A percentile compares a stretch with the other conserved stretches of the same genome.
phyloP scores from a whole-genome alignment of 2,888 invertebrate species.

The Parnassius apollo region DNA sequence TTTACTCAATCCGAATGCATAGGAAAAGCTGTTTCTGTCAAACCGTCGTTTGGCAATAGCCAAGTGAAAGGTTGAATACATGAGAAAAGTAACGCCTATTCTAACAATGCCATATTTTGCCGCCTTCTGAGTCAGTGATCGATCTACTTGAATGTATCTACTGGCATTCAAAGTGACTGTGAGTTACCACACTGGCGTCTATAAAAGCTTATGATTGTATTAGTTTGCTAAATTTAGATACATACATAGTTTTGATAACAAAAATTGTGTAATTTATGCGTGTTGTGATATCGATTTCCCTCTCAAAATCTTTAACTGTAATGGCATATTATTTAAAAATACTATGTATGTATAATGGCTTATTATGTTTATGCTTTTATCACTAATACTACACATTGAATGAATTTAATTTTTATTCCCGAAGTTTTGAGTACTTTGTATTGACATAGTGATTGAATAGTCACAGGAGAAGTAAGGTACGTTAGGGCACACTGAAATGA shows the following conservation, averaged over 20 bases:
- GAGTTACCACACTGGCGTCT: slow-evolving; percentile 23
- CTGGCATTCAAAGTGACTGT: slow-evolving; percentile 57
- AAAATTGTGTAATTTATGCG: slow-evolving; percentile 15
- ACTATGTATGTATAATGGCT: no score
- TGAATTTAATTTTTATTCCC: no score
- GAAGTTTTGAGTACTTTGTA: no score
- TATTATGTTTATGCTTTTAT: no score
- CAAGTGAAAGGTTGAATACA: slow-evolving; percentile 76
- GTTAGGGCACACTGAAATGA: no score
- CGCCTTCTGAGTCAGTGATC: slow-evolving; percentile 71
- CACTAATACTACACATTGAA: no score
- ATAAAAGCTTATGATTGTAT: slow-evolving; percentile 17
- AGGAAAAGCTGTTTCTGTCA: slow-evolving; percentile 21
- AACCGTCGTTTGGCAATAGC: slow-evolving; percentile 68
- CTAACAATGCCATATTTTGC: slow-evolving; percentile 76
- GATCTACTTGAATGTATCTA: slow-evolving; percentile 71
- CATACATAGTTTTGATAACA: slow-evolving; percentile 13
- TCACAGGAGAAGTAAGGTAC: no score
- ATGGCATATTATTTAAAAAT: slow-evolving; percentile 1
- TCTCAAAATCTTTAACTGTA: neutral
- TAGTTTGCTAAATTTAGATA: slow-evolving; percentile 23
- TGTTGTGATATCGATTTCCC: slow-evolving; percentile 10
- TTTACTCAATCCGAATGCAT: slow-evolving; percentile 29
- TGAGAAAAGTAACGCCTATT: slow-evolving; percentile 76
- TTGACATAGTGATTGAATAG: no score